Base-by-base conservation (phyloP, 1,140 invertebrate species). In the Zaprionus lachaisei region DNA sequence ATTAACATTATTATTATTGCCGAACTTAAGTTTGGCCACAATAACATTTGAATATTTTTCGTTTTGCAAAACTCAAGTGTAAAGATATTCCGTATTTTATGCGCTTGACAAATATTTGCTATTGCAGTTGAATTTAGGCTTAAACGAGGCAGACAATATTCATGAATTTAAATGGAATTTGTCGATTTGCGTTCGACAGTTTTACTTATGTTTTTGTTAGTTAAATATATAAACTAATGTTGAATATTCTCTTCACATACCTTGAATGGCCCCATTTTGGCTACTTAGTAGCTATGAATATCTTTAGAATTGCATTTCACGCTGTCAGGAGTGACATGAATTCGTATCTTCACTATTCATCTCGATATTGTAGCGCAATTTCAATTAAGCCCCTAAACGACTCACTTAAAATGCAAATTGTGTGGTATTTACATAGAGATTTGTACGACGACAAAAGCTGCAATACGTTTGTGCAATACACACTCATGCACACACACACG, bases 381-480 rank as follows among this genome's bases (percentile, higher is more conserved):
- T 81, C 81, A 89, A 89, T 89, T 89, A 90, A 70, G 79, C 79
- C 38, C 41, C 85, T 90, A 90, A 89, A 81, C 84, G 85, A 85
- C 79, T 84, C 85, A 84, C 81, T 89, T 90, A 80, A 90, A 89
- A 89, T 89, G 85, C 84, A 89, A 89, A 90, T 89, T 89, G 79
- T 75, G 80, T 89, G 65, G 26, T 70, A 76, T 80, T 79, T 80
- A 81, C 77, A 86, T 69, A 73, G 61, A 63, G 71, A 79, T 83
- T 79, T 76, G 64, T 63, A 56, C 66, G 77, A 54, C 62, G 68
- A 83, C 77, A 75, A 57, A 15, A 80, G 70, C 51, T 63, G 41
- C 64, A 75, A 81, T 67, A 71, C 49, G 61, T 65, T 41, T 62
- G 57, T 49, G 58, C 34, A 37, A 31, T 44, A 70, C 41, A 62